Conservation (phyloP, 2,113 vertebrate species). For the Romanogobio albipinnatus region DNA sequence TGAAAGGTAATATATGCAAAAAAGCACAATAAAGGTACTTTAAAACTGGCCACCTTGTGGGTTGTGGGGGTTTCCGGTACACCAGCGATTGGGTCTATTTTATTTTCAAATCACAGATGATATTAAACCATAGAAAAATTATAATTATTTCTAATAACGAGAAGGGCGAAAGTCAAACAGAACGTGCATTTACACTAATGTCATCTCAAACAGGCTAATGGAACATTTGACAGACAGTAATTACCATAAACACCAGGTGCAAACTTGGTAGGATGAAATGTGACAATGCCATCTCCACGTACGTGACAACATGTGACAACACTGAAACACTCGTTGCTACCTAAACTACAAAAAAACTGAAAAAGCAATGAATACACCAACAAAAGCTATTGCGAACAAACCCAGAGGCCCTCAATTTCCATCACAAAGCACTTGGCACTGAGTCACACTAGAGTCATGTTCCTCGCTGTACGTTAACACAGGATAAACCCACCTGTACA, state of each 20-base stretch:
- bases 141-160: constrained; percentile 6
- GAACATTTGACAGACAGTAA: constrained; percentile 57
- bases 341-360: constrained; percentile 30
- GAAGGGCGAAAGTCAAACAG: constrained; percentile 16
- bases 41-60: background rate
- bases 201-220: constrained; percentile 59
- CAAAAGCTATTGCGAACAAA: constrained; percentile 17
- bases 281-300: constrained; percentile 58
- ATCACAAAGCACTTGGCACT: constrained; percentile 42
- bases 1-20: too few species aligned
- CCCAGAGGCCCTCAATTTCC: constrained; percentile 27
- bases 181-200: constrained; percentile 38
- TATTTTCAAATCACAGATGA: background rate
- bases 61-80: background rate
- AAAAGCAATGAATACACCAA: constrained; percentile 37
- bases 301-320: constrained; percentile 1
- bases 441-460: constrained; percentile 41
- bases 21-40: too few species aligned
- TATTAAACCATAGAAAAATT: background rate
- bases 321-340: background rate
- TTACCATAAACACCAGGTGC: constrained; percentile 63
- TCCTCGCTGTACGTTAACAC: constrained; percentile 30
- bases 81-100: background rate
- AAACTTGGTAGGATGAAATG: constrained; percentile 57
- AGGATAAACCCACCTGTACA: constrained; percentile 21